A percentile compares a stretch with the other conserved stretches of the same genome.
These are phyloP conservation scores for Leucophora obtusa DNA, from an alignment of 2,888 invertebrate species.

Conservation along the genomic window DNA sequence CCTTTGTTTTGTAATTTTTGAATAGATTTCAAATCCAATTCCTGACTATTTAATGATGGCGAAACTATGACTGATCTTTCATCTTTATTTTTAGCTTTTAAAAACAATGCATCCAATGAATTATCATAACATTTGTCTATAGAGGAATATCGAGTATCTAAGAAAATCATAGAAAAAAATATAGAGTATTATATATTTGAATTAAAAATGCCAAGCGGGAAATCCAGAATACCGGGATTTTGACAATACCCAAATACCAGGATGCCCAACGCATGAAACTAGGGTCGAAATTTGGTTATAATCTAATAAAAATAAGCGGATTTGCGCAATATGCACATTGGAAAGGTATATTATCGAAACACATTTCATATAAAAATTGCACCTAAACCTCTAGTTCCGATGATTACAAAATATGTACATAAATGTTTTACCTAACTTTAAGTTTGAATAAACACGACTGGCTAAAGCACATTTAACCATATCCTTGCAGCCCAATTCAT, in stretches of 20 bases:
- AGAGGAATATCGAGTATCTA: slow-evolving; percentile 64
- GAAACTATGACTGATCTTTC: slow-evolving; percentile 62
- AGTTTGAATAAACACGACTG: slow-evolving; percentile 80
- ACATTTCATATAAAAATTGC: too few species aligned
- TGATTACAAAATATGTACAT: slow-evolving; percentile 4
- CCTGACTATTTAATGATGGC: slow-evolving; percentile 67
- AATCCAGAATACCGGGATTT: too few species aligned
- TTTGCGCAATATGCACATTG: too few species aligned
- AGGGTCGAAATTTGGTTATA: too few species aligned
- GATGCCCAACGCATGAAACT: too few species aligned
- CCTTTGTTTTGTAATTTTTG: slow-evolving; percentile 65
- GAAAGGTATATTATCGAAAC: too few species aligned
- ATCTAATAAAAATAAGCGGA: too few species aligned
- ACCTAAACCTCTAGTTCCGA: too few species aligned
- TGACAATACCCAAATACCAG: too few species aligned
- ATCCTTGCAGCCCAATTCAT: slow-evolving; percentile 78
- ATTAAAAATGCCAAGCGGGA: too few species aligned
- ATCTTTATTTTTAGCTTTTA: slow-evolving; percentile 61
- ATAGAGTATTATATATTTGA: too few species aligned
- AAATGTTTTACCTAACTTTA: slow-evolving; percentile 79
- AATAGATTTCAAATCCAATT: slow-evolving; percentile 68
- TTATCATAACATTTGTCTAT: slow-evolving; percentile 67
- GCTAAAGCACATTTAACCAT: slow-evolving; percentile 79
- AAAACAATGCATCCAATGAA: slow-evolving; percentile 67
- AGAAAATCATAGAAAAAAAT: slow-evolving; percentile 2